Evolutionary conservation across 2,797 vertebrate genomes (phyloP).

Genomic region (Chelmon rostratus): DNA sequence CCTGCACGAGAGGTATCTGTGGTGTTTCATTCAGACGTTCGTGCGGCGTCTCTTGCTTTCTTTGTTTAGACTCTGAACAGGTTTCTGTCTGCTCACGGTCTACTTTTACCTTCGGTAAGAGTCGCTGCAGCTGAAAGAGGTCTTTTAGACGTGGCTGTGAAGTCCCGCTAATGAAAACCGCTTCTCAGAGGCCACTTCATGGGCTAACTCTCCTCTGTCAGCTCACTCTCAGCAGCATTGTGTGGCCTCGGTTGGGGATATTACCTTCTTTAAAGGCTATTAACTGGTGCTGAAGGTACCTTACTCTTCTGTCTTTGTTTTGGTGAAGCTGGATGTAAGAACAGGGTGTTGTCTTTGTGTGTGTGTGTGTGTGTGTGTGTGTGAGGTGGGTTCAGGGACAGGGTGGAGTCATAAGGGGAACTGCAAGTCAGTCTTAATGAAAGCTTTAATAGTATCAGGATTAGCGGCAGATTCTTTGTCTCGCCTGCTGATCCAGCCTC

Average conservation of each 20-base stretch:
- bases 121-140: slow-evolving; percentile 37
- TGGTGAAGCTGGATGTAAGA: slow-evolving; percentile 9
- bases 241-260: background rate
- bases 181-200: slow-evolving; percentile 33
- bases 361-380: slow-evolving; percentile 9
- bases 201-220: slow-evolving; percentile 5
- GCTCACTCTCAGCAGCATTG: background rate
- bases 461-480: slow-evolving; percentile 83
- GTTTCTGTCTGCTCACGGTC: slow-evolving; percentile 3
- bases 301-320: slow-evolving; percentile 46
- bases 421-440: slow-evolving; percentile 38
- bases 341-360: slow-evolving; percentile 15
- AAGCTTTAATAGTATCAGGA: slow-evolving; percentile 75
- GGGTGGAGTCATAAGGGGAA: slow-evolving; percentile 49
- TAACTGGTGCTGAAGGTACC: background rate
- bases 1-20: slow-evolving; percentile 66
- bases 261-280: slow-evolving; percentile 11
- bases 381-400: slow-evolving; percentile 7
- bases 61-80: slow-evolving; percentile 51
- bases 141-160: slow-evolving; percentile 11
- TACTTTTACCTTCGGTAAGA: slow-evolving; percentile 13
- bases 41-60: slow-evolving; percentile 11
- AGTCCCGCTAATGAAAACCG: slow-evolving; percentile 15
- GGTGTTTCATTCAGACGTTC: slow-evolving; percentile 1
- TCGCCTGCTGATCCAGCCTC: slow-evolving; percentile 60